Evolutionary conservation across 2,797 vertebrate genomes (phyloP).

Genomic region (Eulemur mongoz): DNA sequence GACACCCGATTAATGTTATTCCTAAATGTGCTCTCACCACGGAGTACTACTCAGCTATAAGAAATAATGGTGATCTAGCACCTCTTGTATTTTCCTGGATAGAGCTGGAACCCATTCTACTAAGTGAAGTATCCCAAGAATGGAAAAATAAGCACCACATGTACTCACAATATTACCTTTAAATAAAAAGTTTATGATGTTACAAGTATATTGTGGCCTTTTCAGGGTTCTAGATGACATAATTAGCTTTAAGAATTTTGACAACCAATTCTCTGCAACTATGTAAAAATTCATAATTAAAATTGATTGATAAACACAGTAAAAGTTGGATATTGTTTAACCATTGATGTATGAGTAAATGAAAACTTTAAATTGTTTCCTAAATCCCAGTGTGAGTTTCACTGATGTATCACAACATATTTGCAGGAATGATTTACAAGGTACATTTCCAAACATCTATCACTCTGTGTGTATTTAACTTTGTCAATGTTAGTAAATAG

Average conservation of each 20-base stretch:
- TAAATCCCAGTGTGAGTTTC: background rate
- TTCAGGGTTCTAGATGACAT: background rate
- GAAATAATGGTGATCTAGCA: too few relatives aligned
- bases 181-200: background rate
- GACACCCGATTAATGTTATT: too few relatives aligned
- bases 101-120: too few relatives aligned
- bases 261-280: background rate
- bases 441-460: background rate
- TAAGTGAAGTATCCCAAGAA: too few relatives aligned
- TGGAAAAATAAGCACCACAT: too few relatives aligned
- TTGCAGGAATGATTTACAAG: background rate
- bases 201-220: background rate
- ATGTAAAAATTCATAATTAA: background rate
- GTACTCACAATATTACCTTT: background rate
- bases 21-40: too few relatives aligned
- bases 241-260: background rate
- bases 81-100: too few relatives aligned
- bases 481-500: background rate
- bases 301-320: background rate
- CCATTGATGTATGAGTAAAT: background rate
- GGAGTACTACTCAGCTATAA: too few relatives aligned
- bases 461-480: background rate
- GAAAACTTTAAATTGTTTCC: background rate
- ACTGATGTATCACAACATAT: background rate
- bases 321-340: background rate